Conservation (phyloP, 2,888 invertebrate genomes). For the Seira ritae region DNA sequence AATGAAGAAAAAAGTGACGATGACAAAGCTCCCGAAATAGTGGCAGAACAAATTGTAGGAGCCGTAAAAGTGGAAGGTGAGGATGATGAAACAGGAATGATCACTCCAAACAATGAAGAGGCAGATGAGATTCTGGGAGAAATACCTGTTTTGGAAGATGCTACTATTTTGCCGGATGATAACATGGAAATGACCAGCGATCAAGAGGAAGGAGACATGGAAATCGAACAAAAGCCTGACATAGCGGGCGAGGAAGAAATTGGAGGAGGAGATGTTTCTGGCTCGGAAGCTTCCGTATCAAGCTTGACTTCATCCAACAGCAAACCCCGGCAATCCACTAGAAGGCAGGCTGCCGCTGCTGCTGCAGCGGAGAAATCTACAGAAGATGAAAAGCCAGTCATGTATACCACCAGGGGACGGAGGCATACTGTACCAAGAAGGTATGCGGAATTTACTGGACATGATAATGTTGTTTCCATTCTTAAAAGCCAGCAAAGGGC, state of each 20-base stretch:
- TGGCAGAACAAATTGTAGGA: not conserved
- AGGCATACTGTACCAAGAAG: conserved; percentile 61
- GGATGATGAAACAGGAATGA: not conserved
- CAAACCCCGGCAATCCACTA: conserved; percentile 32
- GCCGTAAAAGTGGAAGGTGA: conserved; percentile 18
- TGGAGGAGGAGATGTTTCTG: conserved; percentile 27
- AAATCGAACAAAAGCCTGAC: conserved; percentile 40
- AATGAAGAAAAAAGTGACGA: conserved; percentile 29
- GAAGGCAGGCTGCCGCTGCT: conserved; percentile 6
- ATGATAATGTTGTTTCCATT: conserved; percentile 63
- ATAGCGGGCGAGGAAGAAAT: conserved; percentile 23
- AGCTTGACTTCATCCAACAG: conserved; percentile 32
- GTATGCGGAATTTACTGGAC: conserved; percentile 64
- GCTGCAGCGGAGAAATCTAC: conserved; percentile 1
- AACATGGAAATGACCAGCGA: conserved; percentile 41
- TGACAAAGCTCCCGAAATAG: not conserved
- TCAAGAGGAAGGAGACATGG: conserved; percentile 40
- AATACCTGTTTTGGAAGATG: conserved; percentile 31
- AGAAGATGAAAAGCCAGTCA: conserved; percentile 58
- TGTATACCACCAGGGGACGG: conserved; percentile 63
- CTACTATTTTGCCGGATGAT: not conserved
- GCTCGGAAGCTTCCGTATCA: conserved; percentile 38
- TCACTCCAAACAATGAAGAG: not conserved
- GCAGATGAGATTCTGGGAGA: no score
- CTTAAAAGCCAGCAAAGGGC: conserved; percentile 59